These are phyloP conservation scores for Atta texana DNA, from an alignment of 1,140 invertebrate species.

Conservation along the genomic window DNA sequence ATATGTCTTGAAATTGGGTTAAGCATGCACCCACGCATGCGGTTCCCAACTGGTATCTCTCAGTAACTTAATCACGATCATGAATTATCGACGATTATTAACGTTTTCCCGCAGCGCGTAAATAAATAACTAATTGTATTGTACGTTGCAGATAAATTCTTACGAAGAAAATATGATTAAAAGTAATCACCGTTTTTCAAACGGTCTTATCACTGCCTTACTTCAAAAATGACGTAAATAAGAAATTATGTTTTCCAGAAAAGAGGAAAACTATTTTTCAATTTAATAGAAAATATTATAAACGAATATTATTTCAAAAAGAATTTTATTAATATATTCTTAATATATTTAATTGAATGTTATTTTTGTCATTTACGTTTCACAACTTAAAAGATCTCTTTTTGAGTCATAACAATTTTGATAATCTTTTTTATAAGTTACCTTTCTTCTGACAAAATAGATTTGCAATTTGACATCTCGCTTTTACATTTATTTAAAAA, in stretches of 20 bases:
- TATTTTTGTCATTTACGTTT: no score
- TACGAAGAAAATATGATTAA: not conserved
- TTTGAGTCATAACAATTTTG: no score
- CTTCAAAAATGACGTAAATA: no score
- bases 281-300: no score
- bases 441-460: not conserved
- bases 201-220: not conserved
- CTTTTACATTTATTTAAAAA: not conserved
- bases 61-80: slow-evolving; percentile 34
- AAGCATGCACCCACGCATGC: slow-evolving; percentile 34
- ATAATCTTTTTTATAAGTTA: no score
- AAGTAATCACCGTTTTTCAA: not conserved
- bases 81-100: not conserved
- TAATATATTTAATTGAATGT: no score
- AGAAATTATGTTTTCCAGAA: no score
- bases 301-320: no score
- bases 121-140: not conserved
- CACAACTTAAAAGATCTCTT: no score
- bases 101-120: not conserved
- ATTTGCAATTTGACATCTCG: not conserved
- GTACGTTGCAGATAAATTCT: not conserved
- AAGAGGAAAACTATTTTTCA: no score
- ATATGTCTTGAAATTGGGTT: slow-evolving; percentile 67
- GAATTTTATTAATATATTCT: no score
- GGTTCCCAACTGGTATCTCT: not conserved